Evolutionary conservation across 2,113 vertebrate genomes (phyloP).

Genomic region (Gadus chalcogrammus): DNA sequence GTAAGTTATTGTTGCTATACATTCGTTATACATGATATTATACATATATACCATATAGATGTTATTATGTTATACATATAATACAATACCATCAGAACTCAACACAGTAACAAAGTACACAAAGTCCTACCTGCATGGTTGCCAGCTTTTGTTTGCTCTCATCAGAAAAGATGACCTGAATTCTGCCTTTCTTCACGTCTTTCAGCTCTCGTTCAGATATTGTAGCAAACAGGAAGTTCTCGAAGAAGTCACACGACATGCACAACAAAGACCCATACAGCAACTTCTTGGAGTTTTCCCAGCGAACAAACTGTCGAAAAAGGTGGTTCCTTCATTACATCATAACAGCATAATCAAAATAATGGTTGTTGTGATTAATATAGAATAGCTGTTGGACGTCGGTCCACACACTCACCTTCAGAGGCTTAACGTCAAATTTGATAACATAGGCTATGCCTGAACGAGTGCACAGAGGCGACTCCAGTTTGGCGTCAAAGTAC

Average conservation of each 20-base stretch:
- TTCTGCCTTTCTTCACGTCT: conserved; percentile 70
- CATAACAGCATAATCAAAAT: not conserved
- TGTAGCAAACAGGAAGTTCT: conserved; percentile 88
- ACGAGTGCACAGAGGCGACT: conserved; percentile 75
- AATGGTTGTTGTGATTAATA: not conserved
- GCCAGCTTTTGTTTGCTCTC: conserved; percentile 77
- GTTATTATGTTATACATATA: not conserved
- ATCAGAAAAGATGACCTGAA: conserved; percentile 80
- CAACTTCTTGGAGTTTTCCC: conserved; percentile 90
- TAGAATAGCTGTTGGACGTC: not conserved
- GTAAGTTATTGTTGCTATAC: not conserved
- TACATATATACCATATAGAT: not conserved
- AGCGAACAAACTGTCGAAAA: conserved; percentile 76
- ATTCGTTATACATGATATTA: not conserved
- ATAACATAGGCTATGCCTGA: conserved; percentile 81
- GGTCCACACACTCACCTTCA: conserved; percentile 63
- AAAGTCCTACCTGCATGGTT: conserved; percentile 48
- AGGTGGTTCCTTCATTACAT: not conserved
- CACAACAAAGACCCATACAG: conserved; percentile 90
- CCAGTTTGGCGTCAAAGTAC: conserved; percentile 79
- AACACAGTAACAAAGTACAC: not conserved
- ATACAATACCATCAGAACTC: not conserved
- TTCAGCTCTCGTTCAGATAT: conserved; percentile 79
- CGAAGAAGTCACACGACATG: conserved; percentile 87
- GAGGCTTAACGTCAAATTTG: conserved; percentile 79